These are phyloP conservation scores for Petrolisthes manimaculis DNA, from an alignment of 2,888 invertebrate genomes.

Conservation along the genomic window DNA sequence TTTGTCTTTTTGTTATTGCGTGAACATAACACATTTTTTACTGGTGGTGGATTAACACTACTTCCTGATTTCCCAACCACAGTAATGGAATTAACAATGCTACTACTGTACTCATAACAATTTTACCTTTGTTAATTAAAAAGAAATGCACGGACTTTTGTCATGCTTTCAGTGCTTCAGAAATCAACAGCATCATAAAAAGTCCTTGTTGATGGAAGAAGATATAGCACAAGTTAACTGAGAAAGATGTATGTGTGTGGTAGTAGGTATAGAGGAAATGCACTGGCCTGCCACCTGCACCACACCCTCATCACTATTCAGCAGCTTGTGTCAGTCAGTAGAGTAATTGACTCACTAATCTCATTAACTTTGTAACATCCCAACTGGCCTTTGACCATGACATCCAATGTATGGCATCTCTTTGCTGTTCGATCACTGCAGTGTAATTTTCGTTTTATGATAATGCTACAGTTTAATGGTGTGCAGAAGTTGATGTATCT, in stretches of 20 bases:
- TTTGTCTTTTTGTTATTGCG: constrained; percentile 33
- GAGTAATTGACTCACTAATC: background rate
- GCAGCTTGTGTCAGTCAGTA: background rate
- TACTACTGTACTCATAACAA: too few species aligned
- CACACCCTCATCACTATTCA: background rate
- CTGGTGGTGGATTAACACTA: constrained; percentile 47
- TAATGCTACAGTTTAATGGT: background rate
- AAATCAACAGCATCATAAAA: background rate
- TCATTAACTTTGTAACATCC: background rate
- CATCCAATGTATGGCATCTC: background rate
- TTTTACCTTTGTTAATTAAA: too few species aligned
- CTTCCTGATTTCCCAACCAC: background rate
- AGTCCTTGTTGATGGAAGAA: background rate
- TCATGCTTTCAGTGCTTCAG: too few species aligned
- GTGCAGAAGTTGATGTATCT: background rate
- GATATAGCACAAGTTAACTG: background rate
- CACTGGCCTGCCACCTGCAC: background rate
- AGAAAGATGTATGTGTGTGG: background rate
- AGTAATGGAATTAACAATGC: background rate
- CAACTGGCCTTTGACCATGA: background rate
- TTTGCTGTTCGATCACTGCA: background rate
- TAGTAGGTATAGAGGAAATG: background rate
- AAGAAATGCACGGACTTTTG: too few species aligned
- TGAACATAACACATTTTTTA: constrained; percentile 19
- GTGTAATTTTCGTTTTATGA: constrained; percentile 4